phyloP scores from a whole-genome alignment of 2,113 vertebrate genomes.

The Todiramphus saurophagus region DNA sequence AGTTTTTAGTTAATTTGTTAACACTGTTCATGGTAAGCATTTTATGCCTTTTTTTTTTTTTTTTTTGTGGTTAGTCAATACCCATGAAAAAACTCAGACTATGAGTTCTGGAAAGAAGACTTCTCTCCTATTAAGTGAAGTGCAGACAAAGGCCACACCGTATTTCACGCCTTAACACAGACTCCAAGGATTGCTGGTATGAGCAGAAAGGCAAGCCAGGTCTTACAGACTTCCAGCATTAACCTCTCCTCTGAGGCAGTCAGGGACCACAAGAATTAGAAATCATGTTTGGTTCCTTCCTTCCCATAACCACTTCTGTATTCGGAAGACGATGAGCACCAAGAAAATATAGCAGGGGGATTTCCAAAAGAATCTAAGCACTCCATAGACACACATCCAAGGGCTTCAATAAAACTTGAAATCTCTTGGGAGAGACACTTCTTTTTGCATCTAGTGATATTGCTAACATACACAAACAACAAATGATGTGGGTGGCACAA shows the following conservation, averaged over 20 bases:
- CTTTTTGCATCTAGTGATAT: background rate
- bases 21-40: background rate
- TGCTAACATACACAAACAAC: background rate
- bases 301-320: background rate
- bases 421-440: background rate
- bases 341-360: background rate
- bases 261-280: background rate
- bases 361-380: background rate
- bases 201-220: background rate
- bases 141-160: too few relatives aligned
- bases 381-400: background rate
- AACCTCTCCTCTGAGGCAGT: background rate
- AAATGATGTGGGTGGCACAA: background rate
- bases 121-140: background rate
- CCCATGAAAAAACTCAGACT: background rate
- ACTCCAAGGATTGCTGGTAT: background rate
- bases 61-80: background rate
- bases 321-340: background rate
- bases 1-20: background rate
- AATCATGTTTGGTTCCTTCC: background rate
- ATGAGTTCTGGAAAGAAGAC: background rate
- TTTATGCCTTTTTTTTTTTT: background rate
- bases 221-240: background rate
- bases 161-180: background rate
- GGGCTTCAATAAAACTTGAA: background rate